These are phyloP conservation scores for Prolemur simus DNA, from an alignment of 2,113 vertebrate genomes.

Conservation along the genomic window DNA sequence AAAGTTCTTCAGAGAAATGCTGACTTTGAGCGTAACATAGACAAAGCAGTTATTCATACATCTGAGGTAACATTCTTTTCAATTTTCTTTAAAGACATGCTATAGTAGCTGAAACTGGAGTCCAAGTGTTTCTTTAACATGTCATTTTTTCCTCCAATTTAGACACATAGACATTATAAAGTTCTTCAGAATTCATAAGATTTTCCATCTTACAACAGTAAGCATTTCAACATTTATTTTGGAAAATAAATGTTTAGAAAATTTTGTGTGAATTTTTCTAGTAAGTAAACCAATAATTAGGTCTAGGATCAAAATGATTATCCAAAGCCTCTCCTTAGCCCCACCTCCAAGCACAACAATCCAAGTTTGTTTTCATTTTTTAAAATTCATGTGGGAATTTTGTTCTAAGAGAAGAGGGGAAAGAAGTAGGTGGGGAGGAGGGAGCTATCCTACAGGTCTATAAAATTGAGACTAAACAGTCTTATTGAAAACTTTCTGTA, in stretches of 20 bases:
- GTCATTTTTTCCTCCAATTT: constrained; percentile 72
- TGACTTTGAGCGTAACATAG: constrained; percentile 47
- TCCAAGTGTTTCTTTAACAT: constrained; percentile 66
- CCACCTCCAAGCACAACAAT: neutral
- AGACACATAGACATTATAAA: constrained; percentile 71
- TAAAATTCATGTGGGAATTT: neutral
- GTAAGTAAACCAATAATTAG: constrained; percentile 59
- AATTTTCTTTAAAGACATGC: constrained; percentile 69
- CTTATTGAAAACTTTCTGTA: neutral
- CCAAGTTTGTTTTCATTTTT: constrained; percentile 1
- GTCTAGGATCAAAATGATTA: constrained; percentile 52
- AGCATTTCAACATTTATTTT: constrained; percentile 60
- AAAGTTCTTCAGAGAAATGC: constrained; percentile 56
- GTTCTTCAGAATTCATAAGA: constrained; percentile 60
- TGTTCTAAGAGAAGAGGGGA: neutral
- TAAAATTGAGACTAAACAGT: neutral
- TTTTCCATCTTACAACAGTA: constrained; percentile 69
- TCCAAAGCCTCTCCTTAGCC: neutral
- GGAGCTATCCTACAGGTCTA: neutral
- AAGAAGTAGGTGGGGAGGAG: neutral
- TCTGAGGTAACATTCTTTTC: constrained; percentile 58
- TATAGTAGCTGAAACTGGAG: constrained; percentile 66
- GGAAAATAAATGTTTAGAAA: constrained; percentile 50
- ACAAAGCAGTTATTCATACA: constrained; percentile 64
- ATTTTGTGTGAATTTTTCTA: constrained; percentile 48